These are phyloP conservation scores for Lasius platythorax DNA, from an alignment of 2,888 invertebrate species.

Conservation along the genomic window DNA sequence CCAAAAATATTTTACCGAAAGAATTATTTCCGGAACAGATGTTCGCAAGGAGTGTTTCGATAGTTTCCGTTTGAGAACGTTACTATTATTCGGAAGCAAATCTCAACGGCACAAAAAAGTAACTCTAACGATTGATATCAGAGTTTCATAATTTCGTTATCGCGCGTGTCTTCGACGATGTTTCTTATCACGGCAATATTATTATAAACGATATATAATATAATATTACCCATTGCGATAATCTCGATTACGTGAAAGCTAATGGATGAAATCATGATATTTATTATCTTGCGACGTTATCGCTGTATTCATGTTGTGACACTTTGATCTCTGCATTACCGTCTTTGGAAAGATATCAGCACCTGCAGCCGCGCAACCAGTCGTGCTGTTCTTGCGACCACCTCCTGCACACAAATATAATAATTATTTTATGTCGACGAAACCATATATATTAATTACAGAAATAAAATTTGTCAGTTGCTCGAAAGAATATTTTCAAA, in stretches of 20 bases:
- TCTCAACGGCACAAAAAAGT: not conserved
- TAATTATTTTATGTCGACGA: not conserved
- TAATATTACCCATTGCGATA: constrained; percentile 7
- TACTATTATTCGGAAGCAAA: not conserved
- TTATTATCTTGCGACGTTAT: not conserved
- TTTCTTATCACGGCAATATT: not conserved
- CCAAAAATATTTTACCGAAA: not conserved
- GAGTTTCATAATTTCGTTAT: not conserved
- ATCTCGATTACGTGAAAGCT: not conserved
- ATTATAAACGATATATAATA: not conserved
- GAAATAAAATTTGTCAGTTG: not conserved
- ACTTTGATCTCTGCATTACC: constrained; percentile 42
- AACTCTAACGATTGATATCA: not conserved
- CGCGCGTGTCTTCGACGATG: not conserved
- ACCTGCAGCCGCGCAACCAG: not conserved
- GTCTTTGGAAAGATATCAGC: constrained; percentile 14
- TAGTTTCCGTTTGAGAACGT: not conserved
- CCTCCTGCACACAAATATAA: not conserved
- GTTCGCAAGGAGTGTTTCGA: not conserved
- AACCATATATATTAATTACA: not conserved
- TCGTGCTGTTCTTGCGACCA: not conserved
- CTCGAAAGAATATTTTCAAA: not conserved
- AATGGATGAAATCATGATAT: not conserved
- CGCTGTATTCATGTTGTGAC: not conserved
- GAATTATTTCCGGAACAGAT: not conserved